phyloP scores from a whole-genome alignment of 2,113 vertebrate genomes.

The Crotalus tigris region DNA sequence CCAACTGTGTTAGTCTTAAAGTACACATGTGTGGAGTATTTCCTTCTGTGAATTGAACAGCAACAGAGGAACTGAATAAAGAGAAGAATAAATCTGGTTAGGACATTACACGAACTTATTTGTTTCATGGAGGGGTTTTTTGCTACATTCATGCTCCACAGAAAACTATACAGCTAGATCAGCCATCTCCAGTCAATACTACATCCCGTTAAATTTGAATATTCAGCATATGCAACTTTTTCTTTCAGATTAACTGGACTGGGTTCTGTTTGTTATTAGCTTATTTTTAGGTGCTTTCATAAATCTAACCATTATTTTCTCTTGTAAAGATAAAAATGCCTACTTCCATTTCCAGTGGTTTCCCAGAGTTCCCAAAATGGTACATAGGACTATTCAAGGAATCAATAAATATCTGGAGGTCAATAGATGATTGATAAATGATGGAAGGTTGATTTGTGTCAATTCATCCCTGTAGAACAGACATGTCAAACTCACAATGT shows the following conservation, averaged over 20 bases:
- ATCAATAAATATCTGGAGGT: background rate
- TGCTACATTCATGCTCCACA: background rate
- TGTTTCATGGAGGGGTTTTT: background rate
- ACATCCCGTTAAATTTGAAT: background rate
- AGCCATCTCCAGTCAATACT: background rate
- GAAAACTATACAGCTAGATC: background rate
- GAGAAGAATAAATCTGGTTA: background rate
- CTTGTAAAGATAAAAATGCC: background rate
- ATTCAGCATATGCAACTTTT: background rate
- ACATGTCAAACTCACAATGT: no score
- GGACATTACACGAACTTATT: background rate
- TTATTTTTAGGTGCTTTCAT: background rate
- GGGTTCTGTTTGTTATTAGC: background rate
- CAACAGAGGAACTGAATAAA: background rate
- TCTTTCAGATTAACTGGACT: background rate
- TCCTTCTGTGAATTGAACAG: background rate
- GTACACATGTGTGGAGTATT: background rate
- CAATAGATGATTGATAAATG: background rate
- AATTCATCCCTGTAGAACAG: background rate
- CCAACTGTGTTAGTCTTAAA: background rate
- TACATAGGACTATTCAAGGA: background rate
- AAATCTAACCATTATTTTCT: background rate
- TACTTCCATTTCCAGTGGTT: background rate
- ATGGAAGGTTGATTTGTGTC: background rate
- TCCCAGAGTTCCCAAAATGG: background rate